Base-by-base conservation (phyloP, 2,113 vertebrate genomes). In the Rhinoderma darwinii region DNA sequence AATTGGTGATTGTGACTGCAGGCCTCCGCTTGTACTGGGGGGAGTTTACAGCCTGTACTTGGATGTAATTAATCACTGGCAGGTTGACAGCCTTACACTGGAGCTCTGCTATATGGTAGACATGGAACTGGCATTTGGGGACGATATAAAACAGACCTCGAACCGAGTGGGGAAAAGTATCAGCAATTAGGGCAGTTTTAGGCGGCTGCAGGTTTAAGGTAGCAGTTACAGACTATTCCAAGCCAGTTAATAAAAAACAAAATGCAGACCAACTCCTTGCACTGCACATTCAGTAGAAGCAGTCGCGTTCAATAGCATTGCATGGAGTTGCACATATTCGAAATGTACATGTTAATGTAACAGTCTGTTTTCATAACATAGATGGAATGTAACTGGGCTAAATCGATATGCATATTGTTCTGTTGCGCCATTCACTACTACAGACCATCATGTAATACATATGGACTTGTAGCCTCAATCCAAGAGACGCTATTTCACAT, bases 21-120 rank as follows among this genome's bases (percentile, higher is more conserved):
- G 54, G 74, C 15, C 72, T 61, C 32, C 35, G 56, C 74, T 39
- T 74, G 83, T 15, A 9, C 22, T 27, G 68, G 43, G 82, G 86
- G n/a, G 68, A 82, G 78, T 87, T 82, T 82, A 87, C 66, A 87
- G 78, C 32, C 78, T 74, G 66, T 35, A 47, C 77, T 74, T 22
- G 66, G 22, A 73, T 47, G 68, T 87, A 44, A 87, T 87, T 87
- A 87, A 87, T 87, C 86, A 82, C 70, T 61, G 86, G 86, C 79
- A 63, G 68, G 68, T 82, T 82, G 86, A 82, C 86, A 75, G 86
- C 75, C 54, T 80, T 76, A 86, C 25, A 41, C 61, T 86, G 61
- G 39, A 80, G 84, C 86, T 82, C 86, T 61, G 78, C 78, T 82
- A 78, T 81, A 39, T 70, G 77, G 51, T 43, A 82, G 79, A 87